Evolutionary conservation across 2,888 invertebrate species (phyloP), one percentile per base, ranked within the genome.

Genomic region (Cyclophora albipunctata): DNA sequence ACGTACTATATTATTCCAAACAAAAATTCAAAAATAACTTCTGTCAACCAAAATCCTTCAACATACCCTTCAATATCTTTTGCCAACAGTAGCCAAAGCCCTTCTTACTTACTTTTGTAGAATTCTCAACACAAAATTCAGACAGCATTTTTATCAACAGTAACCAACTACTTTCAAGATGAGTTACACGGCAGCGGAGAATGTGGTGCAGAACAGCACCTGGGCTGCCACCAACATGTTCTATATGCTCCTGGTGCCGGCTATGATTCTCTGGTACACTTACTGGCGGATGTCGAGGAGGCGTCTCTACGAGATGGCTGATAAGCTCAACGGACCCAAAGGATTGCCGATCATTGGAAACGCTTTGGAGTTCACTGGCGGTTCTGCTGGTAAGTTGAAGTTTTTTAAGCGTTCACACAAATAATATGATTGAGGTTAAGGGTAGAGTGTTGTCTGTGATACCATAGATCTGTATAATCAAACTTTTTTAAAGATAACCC

Each of bases 281-380:
- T 95, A 95, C 81, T 95, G 93, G 92, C 90, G 92, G 46, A 82
- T 94, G 64, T 94, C 94, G 5, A 90, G 94, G n/a, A 89, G 92
- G 42, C 92, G 92, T 67, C 65, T 95, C 71, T 86, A 93, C 55
- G 92, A 94, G 67, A 81, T 95, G 48, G 94, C 93, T 1, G 91
- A 90, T 0, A 92, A 92, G 65, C 72, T 96, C 44, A 91, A 93
- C 0, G 96, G 96, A 60, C 95, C 95, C 0, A 67, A 82, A 3
- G 95, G 94, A 41, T 80, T 90, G 40, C 95, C 96, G 0, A 54
- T 96, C 0, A 66, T 96, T 44, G 96, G 96, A 61, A 95, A 93
- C 67, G 92, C 94, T 2, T 79, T 93, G 42, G 93, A 95, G 57
- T 91, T 95, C 51, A 78, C 92, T 3, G 95, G 95, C 64, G 91